Conservation (phyloP, 1,140 invertebrate species). For the Drosophila suzukii region DNA sequence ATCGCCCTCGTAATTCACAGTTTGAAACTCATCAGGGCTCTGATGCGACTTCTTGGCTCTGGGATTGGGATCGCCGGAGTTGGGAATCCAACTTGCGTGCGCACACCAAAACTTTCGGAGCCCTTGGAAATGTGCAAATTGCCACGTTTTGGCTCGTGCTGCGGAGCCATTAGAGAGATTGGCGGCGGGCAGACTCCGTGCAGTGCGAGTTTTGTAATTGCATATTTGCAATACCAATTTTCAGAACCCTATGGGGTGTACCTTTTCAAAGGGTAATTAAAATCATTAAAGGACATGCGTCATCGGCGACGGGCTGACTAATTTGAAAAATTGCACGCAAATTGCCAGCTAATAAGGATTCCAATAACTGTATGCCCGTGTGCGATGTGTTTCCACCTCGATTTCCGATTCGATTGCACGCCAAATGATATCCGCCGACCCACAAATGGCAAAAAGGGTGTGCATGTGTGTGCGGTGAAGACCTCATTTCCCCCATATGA, state of each 20-base stretch:
- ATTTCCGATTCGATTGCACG: conserved; percentile 75
- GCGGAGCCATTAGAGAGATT: conserved; percentile 31
- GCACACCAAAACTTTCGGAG: conserved; percentile 31
- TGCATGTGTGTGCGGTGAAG: conserved; percentile 14
- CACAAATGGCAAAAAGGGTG: conserved; percentile 2
- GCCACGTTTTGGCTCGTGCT: conserved; percentile 29
- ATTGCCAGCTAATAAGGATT: conserved; percentile 43
- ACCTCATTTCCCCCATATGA: conserved; percentile 59
- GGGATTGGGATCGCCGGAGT: background rate
- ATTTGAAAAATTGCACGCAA: conserved; percentile 53
- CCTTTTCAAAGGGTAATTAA: conserved; percentile 39
- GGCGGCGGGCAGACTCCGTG: conserved; percentile 20
- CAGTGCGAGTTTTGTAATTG: conserved; percentile 37
- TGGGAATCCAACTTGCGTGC: conserved; percentile 22
- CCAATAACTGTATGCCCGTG: background rate
- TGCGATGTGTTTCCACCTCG: conserved; percentile 41
- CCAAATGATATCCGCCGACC: conserved; percentile 68
- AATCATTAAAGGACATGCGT: conserved; percentile 56
- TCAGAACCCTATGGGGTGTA: background rate
- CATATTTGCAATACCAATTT: conserved; percentile 48
- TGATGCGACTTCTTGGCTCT: conserved; percentile 37
- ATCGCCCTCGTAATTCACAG: conserved; percentile 43
- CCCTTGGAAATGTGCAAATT: conserved; percentile 42
- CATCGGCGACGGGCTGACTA: conserved; percentile 18
- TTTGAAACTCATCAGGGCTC: conserved; percentile 64